Evolutionary conservation across 2,888 invertebrate species (phyloP), one percentile per base, ranked within the genome.

Genomic region (Loripinus fragilis): DNA sequence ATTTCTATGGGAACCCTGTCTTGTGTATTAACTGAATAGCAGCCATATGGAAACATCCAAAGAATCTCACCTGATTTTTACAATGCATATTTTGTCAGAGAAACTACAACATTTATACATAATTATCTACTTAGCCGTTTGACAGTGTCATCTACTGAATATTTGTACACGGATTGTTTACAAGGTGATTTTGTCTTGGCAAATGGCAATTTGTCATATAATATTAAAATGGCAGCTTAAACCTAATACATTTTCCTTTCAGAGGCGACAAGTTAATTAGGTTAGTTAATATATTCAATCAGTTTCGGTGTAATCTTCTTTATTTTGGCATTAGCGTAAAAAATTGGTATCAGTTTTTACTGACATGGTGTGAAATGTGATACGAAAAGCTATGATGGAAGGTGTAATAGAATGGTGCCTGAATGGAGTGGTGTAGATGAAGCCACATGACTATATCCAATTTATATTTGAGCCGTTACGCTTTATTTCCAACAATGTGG

Each of bases 211-310:
- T 60, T 60, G 60, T 60, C 60, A 20, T 60, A 60, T 33, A 60
- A 60, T 60, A 60, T 60, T 7, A 60, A 60, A 60, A 60, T 23
- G 60, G 60, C 33, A 33, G 60, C 33, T 60, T 60, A 60, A n/a
- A 60, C 60, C 60, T 60, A 60, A 60, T 60, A 60, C 60, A 33
- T 33, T 60, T 60, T 60, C 60, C 30, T 60, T 60, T 33, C 33
- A 20, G 30, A 60, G 60, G 60, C 33, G 60, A 60, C 60, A 60
- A 60, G 33, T 33, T 60, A 60, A 60, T 60, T 60, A 60, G 60
- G 60, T 60, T 60, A 17, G 60, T 60, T 60, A 60, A 33, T 60
- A 60, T 60, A 60, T 60, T 60, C 33, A 60, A 60, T 60, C 60
- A 33, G 33, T 23, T n/a, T 23, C 10, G 60, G 60, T 60, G 60